A percentile compares a stretch with the other conserved stretches of the same genome.
Evolutionary conservation across 2,888 invertebrate species (phyloP).

Genomic region (Schizotus pectinicornis): DNA sequence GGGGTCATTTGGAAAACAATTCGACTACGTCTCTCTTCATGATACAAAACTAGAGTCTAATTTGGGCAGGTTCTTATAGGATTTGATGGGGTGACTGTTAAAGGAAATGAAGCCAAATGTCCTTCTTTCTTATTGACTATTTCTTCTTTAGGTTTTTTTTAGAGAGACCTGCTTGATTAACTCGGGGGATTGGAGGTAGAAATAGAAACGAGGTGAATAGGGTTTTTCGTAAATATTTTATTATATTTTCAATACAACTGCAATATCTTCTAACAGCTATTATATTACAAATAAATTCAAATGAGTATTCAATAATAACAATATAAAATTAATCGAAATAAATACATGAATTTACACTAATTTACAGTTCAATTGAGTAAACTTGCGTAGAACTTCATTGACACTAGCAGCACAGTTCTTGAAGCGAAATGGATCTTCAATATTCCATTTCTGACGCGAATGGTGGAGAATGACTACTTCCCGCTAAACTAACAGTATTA

Average conservation of each 20-base stretch:
- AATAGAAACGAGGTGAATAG: no score
- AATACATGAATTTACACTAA: constrained; percentile 55
- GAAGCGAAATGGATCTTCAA: neutral
- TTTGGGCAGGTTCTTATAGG: neutral
- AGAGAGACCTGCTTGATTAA: no score
- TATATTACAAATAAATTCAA: constrained; percentile 53
- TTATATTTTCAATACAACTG: constrained; percentile 56
- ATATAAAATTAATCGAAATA: constrained; percentile 51
- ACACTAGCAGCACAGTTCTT: neutral
- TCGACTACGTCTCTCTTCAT: neutral
- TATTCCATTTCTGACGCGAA: constrained; percentile 5
- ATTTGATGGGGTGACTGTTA: constrained; percentile 1
- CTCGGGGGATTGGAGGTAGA: no score
- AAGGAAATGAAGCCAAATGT: neutral
- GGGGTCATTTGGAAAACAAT: no score
- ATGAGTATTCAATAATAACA: constrained; percentile 42
- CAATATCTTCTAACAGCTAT: constrained; percentile 58
- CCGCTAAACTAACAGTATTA: no score
- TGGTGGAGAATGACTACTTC: neutral
- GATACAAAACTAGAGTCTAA: neutral
- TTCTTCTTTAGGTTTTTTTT: no score
- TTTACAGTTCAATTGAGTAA: constrained; percentile 35
- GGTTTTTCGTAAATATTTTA: constrained; percentile 44
- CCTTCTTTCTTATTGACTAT: no score
- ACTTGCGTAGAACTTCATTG: neutral